These are phyloP conservation scores for Psephotus haematonotus DNA, from an alignment of 2,113 vertebrate species.

Conservation along the genomic window DNA sequence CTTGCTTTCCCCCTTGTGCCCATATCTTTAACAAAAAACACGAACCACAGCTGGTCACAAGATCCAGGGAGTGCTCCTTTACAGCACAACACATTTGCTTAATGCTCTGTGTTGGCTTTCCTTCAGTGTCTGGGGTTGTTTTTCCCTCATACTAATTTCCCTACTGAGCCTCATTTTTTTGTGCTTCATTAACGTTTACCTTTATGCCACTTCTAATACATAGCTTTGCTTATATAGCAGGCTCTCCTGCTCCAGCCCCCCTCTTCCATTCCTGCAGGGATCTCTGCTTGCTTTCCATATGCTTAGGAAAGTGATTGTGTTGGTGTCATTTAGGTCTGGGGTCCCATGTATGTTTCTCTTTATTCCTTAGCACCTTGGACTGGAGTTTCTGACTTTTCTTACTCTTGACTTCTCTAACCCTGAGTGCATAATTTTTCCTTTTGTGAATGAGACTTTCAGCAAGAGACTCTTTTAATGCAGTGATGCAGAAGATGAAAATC, in stretches of 20 bases:
- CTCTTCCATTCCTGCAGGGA: neutral
- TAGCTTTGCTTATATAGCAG: constrained; percentile 6
- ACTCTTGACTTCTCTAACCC: rapidly evolving
- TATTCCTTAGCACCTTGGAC: neutral
- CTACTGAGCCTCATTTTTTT: neutral
- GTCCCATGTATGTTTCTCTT: neutral
- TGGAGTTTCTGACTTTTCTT: neutral
- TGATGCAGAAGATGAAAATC: neutral
- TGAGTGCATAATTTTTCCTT: neutral
- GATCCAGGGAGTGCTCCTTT: neutral
- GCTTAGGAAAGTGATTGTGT: rapidly evolving
- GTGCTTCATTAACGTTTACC: neutral
- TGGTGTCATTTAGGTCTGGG: neutral
- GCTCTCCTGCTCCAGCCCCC: neutral
- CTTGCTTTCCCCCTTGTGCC: neutral
- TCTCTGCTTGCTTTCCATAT: neutral
- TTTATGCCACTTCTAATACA: neutral
- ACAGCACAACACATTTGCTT: neutral
- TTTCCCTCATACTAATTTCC: neutral
- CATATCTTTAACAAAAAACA: neutral
- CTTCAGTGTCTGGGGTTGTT: neutral
- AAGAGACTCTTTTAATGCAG: neutral
- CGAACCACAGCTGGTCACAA: neutral
- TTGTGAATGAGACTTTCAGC: neutral
- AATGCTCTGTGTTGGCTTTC: neutral